phyloP scores from a whole-genome alignment of 2,888 invertebrate genomes.

The Orthosia incerta region DNA sequence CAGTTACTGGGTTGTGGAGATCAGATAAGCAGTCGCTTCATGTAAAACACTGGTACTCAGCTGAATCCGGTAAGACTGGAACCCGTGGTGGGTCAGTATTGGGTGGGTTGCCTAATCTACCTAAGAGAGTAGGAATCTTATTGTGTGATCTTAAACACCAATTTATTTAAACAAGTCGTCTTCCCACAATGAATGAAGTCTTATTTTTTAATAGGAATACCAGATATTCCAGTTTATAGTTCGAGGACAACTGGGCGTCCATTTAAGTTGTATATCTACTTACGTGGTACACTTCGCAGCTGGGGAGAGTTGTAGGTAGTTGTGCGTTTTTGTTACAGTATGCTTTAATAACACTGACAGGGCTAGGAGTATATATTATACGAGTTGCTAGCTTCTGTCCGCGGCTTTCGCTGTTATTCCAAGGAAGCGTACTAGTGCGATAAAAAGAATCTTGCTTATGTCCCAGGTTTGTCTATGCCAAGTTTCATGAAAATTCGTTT shows the following conservation, averaged over 20 bases:
- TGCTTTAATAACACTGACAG: not conserved
- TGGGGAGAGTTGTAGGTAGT: conserved; percentile 10
- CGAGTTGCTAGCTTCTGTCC: not conserved
- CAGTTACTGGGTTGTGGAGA: too few species aligned
- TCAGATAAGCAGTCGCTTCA: too few species aligned
- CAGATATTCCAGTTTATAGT: conserved; percentile 30
- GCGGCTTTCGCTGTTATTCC: not conserved
- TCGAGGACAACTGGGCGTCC: not conserved
- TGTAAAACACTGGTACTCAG: too few species aligned
- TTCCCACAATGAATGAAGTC: not conserved
- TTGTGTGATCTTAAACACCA: too few species aligned
- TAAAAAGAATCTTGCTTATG: too few species aligned
- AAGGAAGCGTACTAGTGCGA: too few species aligned
- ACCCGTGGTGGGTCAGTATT: too few species aligned
- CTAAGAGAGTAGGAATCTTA: too few species aligned
- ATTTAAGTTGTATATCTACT: conserved; percentile 5
- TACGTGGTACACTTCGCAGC: conserved; percentile 22
- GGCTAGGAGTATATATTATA: not conserved
- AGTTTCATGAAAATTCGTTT: not conserved
- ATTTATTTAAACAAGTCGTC: not conserved
- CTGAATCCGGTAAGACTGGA: too few species aligned
- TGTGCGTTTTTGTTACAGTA: conserved; percentile 19
- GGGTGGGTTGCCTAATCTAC: too few species aligned
- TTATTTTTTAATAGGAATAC: conserved; percentile 7
- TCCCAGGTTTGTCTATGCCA: too few species aligned